phyloP scores from a whole-genome alignment of 2,888 invertebrate genomes.

The Hoplodrina blanda region DNA sequence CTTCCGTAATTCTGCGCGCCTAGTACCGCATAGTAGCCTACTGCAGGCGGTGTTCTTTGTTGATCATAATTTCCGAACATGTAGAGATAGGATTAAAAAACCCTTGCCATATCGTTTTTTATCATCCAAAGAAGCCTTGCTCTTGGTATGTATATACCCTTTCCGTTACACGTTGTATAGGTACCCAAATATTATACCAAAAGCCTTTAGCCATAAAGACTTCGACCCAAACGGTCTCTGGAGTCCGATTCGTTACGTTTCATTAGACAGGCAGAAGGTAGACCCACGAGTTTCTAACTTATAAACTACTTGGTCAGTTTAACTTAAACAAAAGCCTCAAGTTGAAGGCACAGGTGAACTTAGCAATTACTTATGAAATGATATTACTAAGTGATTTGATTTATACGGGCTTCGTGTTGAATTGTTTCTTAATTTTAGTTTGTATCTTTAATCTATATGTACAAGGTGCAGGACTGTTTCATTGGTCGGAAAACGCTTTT shows the following conservation, averaged over 20 bases:
- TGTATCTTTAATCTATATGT: neutral
- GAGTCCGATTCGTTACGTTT: constrained; percentile 55
- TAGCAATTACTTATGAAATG: constrained; percentile 41
- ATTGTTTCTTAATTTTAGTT: constrained; percentile 6
- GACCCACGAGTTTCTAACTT: constrained; percentile 39
- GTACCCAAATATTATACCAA: constrained; percentile 12
- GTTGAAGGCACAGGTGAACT: constrained; percentile 40
- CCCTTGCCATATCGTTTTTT: no score
- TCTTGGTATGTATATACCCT: no score
- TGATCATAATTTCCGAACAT: no score
- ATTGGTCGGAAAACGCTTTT: no score
- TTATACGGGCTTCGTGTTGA: constrained; percentile 40
- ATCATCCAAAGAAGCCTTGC: no score
- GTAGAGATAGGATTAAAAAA: no score
- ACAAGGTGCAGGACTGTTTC: no score
- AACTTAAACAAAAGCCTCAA: constrained; percentile 56
- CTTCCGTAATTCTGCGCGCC: no score
- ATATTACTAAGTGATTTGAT: constrained; percentile 41
- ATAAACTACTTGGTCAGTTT: constrained; percentile 59
- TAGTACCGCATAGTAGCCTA: no score
- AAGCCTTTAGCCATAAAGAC: constrained; percentile 38
- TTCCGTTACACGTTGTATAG: no score
- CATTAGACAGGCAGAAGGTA: constrained; percentile 47
- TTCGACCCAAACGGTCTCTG: constrained; percentile 38
- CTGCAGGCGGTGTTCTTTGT: no score